Evolutionary conservation across 2,888 invertebrate species (phyloP).

Genomic region (Orgyia antiqua): DNA sequence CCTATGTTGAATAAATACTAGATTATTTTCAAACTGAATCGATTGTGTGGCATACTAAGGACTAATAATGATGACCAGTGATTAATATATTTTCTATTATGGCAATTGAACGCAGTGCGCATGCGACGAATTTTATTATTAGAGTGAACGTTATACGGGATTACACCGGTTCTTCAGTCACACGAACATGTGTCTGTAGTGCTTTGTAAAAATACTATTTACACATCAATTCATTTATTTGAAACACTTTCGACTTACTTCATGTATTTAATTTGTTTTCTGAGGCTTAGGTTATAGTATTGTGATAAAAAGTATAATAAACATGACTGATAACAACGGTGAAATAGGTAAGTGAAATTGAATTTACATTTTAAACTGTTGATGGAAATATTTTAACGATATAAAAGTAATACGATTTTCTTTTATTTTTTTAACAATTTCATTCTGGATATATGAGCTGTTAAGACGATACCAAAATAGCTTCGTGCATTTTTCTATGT

Average conservation of each 20-base stretch:
- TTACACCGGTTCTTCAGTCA: conserved; percentile 41
- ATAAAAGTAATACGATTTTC: too few species aligned
- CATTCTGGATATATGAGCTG: too few species aligned
- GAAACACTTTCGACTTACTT: background rate
- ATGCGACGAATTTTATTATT: conserved; percentile 66
- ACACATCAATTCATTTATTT: conserved; percentile 6
- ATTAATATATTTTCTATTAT: conserved; percentile 68
- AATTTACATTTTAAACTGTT: too few species aligned
- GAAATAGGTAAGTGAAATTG: conserved; percentile 44
- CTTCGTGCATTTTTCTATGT: too few species aligned
- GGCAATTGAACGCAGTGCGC: conserved; percentile 66
- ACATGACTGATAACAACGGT: conserved; percentile 33
- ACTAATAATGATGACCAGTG: conserved; percentile 46
- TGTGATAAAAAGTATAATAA: conserved; percentile 2
- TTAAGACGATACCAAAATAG: too few species aligned
- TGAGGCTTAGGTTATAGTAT: conserved; percentile 3
- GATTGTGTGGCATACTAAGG: conserved; percentile 44
- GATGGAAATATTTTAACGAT: too few species aligned
- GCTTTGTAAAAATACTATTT: conserved; percentile 33
- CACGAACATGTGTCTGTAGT: conserved; percentile 30
- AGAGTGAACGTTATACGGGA: conserved; percentile 47
- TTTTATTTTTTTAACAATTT: too few species aligned
- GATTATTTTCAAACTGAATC: conserved; percentile 61
- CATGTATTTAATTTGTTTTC: background rate
- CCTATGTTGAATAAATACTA: conserved; percentile 56